phyloP scores from a whole-genome alignment of 2,888 invertebrate species.

The Tanytarsus gracilentus region DNA sequence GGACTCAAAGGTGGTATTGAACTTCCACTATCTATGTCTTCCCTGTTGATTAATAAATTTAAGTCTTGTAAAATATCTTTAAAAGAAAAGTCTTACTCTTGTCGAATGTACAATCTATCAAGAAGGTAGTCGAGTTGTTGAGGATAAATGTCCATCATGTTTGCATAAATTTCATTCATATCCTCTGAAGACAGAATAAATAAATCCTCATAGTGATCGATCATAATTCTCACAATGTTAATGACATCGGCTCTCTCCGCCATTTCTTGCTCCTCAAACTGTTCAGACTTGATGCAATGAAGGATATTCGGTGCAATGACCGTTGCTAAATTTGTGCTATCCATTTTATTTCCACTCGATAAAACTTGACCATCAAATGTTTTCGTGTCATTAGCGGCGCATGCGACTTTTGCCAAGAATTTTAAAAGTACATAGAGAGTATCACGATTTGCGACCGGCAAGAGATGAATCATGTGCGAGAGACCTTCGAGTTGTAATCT shows the following conservation, averaged over 20 bases:
- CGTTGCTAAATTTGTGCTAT: slow-evolving; percentile 82
- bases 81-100: slow-evolving; percentile 31
- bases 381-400: slow-evolving; percentile 36
- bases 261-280: slow-evolving; percentile 37
- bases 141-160: slow-evolving; percentile 77
- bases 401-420: slow-evolving; percentile 58
- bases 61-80: neutral
- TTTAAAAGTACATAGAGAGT: slow-evolving; percentile 67
- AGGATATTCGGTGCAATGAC: slow-evolving; percentile 91
- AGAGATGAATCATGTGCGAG: slow-evolving; percentile 71
- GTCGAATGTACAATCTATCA: slow-evolving; percentile 33
- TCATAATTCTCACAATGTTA: slow-evolving; percentile 67
- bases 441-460: slow-evolving; percentile 82
- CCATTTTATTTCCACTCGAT: slow-evolving; percentile 79
- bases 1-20: slow-evolving; percentile 32
- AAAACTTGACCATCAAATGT: slow-evolving; percentile 35
- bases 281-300: slow-evolving; percentile 61
- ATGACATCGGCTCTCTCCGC: slow-evolving; percentile 81
- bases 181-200: slow-evolving; percentile 71
- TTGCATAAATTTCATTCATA: slow-evolving; percentile 76
- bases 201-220: slow-evolving; percentile 62
- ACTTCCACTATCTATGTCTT: slow-evolving; percentile 32
- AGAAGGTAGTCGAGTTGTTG: slow-evolving; percentile 64
- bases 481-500: slow-evolving; percentile 74
- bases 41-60: slow-evolving; percentile 30